Percentiles rank a stretch among this genome's conserved stretches.
Evolutionary conservation across 2,888 invertebrate genomes (phyloP).

Genomic region (Cryptus armator): DNA sequence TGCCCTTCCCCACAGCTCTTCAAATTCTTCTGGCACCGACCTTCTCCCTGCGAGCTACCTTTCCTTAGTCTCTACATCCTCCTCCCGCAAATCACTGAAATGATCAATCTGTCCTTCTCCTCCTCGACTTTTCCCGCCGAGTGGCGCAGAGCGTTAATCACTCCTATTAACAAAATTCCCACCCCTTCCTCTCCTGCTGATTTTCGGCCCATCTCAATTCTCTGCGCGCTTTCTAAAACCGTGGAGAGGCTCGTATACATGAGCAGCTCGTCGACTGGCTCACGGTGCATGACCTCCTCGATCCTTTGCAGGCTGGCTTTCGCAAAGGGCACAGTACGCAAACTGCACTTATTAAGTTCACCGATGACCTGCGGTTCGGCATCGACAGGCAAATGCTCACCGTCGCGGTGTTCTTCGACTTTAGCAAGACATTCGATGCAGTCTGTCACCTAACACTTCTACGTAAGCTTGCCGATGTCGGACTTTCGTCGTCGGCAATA

Average conservation of each 20-base stretch:
- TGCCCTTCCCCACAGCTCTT: too few relatives aligned
- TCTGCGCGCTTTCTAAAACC: not conserved
- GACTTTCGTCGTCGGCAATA: not conserved
- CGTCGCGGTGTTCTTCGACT: too few relatives aligned
- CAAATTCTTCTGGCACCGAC: too few relatives aligned
- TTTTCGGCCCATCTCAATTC: not conserved
- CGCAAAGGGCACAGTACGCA: not conserved
- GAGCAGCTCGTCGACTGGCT: not conserved
- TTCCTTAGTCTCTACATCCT: not conserved
- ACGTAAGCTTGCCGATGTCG: not conserved
- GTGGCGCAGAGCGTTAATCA: not conserved
- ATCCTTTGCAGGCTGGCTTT: conserved; percentile 33
- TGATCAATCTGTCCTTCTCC: not conserved
- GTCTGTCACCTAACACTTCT: not conserved
- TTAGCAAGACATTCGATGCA: not conserved
- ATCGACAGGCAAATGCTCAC: conserved; percentile 31
- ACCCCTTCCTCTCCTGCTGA: not conserved
- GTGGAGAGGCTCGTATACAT: not conserved
- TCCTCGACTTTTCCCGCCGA: not conserved
- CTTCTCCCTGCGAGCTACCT: not conserved
- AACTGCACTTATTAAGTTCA: conserved; percentile 7
- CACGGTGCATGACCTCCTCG: not conserved
- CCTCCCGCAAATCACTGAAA: not conserved
- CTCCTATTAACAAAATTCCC: not conserved
- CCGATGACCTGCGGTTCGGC: not conserved